These are phyloP conservation scores for Caenorhabditis becei DNA, from an alignment of 2,888 invertebrate species.

Conservation along the genomic window DNA sequence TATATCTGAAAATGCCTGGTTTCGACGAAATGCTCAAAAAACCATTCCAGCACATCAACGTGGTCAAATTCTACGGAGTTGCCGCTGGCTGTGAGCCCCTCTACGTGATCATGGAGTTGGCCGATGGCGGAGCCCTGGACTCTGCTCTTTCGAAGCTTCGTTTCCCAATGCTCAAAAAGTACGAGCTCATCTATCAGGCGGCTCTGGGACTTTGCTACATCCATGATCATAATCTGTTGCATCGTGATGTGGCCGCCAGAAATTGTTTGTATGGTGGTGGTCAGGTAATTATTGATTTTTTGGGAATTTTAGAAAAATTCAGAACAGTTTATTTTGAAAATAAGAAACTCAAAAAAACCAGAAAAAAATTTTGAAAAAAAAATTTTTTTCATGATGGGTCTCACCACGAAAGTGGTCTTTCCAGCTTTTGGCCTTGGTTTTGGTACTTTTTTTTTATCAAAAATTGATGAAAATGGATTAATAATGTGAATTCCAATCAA, in stretches of 20 bases:
- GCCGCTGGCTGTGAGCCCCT: constrained; percentile 68
- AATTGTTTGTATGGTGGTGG: constrained; percentile 64
- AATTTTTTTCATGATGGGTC: too few relatives aligned
- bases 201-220: constrained; percentile 69
- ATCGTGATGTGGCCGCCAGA: constrained; percentile 62
- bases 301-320: too few relatives aligned
- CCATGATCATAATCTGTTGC: constrained; percentile 54
- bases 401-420: too few relatives aligned
- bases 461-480: too few relatives aligned
- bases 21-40: too few relatives aligned
- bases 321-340: too few relatives aligned
- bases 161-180: constrained; percentile 44
- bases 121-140: constrained; percentile 66
- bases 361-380: too few relatives aligned
- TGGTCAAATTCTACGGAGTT: constrained; percentile 70
- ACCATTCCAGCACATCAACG: constrained; percentile 69
- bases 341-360: too few relatives aligned
- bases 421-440: too few relatives aligned
- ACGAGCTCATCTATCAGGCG: constrained; percentile 68
- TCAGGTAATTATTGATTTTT: constrained; percentile 14
- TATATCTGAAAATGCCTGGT: too few relatives aligned
- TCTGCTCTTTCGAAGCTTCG: constrained; percentile 65
- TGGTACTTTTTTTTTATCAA: too few relatives aligned
- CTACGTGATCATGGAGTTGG: constrained; percentile 72
- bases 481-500: too few relatives aligned